Conservation (phyloP, 2,113 vertebrate genomes). For the Python bivittatus region DNA sequence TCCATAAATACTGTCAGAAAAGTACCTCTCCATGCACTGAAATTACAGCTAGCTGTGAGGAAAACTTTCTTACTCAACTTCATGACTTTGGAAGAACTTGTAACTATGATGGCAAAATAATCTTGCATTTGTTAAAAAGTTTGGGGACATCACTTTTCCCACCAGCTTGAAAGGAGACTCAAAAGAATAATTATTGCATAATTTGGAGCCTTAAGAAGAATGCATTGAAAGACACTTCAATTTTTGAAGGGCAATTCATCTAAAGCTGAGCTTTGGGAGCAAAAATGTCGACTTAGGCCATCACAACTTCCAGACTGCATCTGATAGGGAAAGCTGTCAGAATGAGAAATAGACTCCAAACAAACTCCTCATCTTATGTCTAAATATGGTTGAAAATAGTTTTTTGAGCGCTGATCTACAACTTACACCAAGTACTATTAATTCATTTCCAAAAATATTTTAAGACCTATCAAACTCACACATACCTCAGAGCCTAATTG, state of each 20-base stretch:
- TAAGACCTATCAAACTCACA: not conserved
- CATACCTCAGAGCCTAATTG: not conserved
- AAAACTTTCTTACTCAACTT: slow-evolving; percentile 52
- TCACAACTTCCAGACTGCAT: slow-evolving; percentile 45
- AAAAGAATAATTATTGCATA: slow-evolving; percentile 38
- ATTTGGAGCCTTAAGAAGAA: slow-evolving; percentile 31
- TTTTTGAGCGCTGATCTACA: not conserved
- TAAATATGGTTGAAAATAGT: slow-evolving; percentile 48
- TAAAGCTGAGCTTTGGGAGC: slow-evolving; percentile 36
- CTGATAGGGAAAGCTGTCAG: slow-evolving; percentile 46
- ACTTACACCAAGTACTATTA: not conserved
- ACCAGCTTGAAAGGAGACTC: slow-evolving; percentile 40
- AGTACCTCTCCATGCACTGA: slow-evolving; percentile 57
- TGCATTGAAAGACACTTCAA: slow-evolving; percentile 35
- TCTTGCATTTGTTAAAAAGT: slow-evolving; percentile 47
- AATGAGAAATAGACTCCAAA: slow-evolving; percentile 51
- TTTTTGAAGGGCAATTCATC: slow-evolving; percentile 40
- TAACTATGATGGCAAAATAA: slow-evolving; percentile 47
- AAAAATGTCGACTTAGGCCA: slow-evolving; percentile 31
- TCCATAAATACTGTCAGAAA: slow-evolving; percentile 63
- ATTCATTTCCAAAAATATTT: not conserved
- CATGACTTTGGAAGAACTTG: slow-evolving; percentile 69
- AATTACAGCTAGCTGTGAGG: slow-evolving; percentile 51
- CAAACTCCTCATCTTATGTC: slow-evolving; percentile 43
- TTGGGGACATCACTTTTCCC: slow-evolving; percentile 43